These are phyloP conservation scores for Anthopleura xanthogrammica DNA, from an alignment of 92 coral and sea anemone genomes.

Conservation along the genomic window DNA sequence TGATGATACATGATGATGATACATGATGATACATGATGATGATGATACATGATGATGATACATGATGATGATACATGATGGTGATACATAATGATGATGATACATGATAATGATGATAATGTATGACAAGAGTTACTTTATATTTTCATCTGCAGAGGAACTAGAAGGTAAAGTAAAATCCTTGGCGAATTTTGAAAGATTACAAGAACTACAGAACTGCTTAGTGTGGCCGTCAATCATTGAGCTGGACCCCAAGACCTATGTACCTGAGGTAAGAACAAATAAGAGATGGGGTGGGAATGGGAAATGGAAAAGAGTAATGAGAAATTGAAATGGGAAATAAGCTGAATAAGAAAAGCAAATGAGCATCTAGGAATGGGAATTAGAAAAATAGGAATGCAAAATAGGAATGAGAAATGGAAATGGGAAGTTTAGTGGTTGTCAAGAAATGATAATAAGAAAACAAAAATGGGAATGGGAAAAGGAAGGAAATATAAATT, in stretches of 20 bases:
- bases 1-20: not conserved
- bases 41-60: not conserved
- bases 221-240: constrained; percentile 95
- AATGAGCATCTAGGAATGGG: too few species aligned
- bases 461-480: too few species aligned
- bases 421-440: too few species aligned
- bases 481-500: too few species aligned
- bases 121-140: not conserved
- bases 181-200: constrained; percentile 80
- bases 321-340: not conserved
- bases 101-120: too few species aligned
- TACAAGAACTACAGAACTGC: constrained; percentile 90
- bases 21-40: not conserved
- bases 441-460: too few species aligned
- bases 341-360: too few species aligned
- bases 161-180: constrained; percentile 93
- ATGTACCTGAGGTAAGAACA: constrained; percentile 82
- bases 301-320: not conserved
- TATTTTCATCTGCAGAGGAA: constrained; percentile 70
- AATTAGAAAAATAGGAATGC: too few species aligned
- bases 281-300: not conserved
- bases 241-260: constrained; percentile 95
- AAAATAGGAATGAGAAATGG: too few species aligned
- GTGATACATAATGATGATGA: not conserved
- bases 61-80: not conserved